Percentiles rank a stretch among this genome's conserved stretches.
Evolutionary conservation across 2,113 vertebrate genomes (phyloP).

Genomic region (Okapia johnstoni): DNA sequence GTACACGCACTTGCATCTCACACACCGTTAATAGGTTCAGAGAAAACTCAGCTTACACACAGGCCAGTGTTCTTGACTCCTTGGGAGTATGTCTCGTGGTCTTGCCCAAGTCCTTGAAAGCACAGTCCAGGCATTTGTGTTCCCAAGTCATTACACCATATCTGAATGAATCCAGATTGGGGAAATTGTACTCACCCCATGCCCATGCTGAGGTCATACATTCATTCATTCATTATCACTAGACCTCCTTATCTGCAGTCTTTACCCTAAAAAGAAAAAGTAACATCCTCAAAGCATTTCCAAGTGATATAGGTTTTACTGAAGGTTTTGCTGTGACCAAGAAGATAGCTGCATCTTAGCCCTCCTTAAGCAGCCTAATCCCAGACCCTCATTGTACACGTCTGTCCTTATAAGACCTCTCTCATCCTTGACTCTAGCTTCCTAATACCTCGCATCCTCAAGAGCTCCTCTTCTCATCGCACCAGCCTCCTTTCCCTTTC

Average conservation of each 20-base stretch:
- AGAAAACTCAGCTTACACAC: not conserved
- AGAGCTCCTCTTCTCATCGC: not conserved
- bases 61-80: not conserved
- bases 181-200: not conserved
- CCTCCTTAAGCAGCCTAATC: not conserved
- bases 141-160: fast-evolving
- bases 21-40: fast-evolving
- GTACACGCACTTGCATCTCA: not conserved
- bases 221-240: not conserved
- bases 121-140: not conserved
- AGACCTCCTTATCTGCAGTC: not conserved
- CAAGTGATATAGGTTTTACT: not conserved
- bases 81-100: not conserved
- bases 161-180: not conserved
- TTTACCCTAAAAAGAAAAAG: not conserved
- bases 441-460: not conserved
- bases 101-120: not conserved
- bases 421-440: not conserved
- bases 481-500: not conserved
- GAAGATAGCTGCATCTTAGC: not conserved
- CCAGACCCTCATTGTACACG: fast-evolving
- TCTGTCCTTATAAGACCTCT: not conserved
- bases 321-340: not conserved
- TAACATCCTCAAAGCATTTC: not conserved
- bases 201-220: not conserved